phyloP scores from a whole-genome alignment of 2,797 vertebrate species.

The Sebastes matsubarae region DNA sequence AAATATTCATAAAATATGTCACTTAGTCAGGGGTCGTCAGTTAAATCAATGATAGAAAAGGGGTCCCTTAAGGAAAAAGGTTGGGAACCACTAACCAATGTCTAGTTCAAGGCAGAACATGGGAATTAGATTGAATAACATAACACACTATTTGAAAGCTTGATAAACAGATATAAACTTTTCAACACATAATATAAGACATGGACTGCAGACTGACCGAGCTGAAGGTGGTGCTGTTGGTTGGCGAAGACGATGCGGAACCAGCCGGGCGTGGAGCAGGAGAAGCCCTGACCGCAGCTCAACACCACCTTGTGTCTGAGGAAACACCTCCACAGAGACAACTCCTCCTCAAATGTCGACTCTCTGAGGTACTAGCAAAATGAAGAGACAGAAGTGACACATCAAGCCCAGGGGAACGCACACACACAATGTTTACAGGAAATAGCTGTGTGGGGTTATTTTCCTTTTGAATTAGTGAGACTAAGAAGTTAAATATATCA shows the following conservation, averaged over 20 bases:
- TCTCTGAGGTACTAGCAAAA: constrained; percentile 85
- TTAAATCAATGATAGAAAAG: too few species aligned
- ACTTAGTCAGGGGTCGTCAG: too few species aligned
- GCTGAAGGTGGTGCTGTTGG: constrained; percentile 81
- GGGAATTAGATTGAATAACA: neutral
- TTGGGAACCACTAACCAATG: neutral
- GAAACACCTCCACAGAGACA: constrained; percentile 88
- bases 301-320: constrained; percentile 91
- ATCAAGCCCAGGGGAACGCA: neutral
- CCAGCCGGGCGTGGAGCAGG: constrained; percentile 92
- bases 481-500: neutral
- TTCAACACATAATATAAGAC: neutral
- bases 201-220: constrained; percentile 81
- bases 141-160: neutral
- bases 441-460: neutral
- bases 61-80: too few species aligned
- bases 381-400: neutral
- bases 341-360: constrained; percentile 89
- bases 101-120: neutral
- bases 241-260: constrained; percentile 94
- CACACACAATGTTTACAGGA: neutral
- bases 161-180: neutral
- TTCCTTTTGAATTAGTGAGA: neutral
- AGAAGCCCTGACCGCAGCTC: constrained; percentile 90
- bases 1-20: too few species aligned